Evolutionary conservation across 1,140 invertebrate genomes (phyloP), one percentile per base, ranked within the genome.

Genomic region (Bombus confusus): DNA sequence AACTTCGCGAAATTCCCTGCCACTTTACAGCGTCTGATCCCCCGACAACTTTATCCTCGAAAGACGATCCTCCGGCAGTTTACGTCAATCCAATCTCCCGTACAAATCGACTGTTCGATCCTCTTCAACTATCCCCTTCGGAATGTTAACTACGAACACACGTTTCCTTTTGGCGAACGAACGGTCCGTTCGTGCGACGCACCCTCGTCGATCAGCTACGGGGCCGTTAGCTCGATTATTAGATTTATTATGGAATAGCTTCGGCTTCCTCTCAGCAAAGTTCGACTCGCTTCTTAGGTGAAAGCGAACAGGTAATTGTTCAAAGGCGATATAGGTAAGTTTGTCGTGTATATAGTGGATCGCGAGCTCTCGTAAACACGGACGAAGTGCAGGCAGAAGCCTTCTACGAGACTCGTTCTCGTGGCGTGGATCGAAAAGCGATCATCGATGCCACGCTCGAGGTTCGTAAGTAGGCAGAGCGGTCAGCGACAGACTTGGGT

Each of bases 291-390:
- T 77, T 47, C 71, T 64, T 71, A 22, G 84, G 90, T 91, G 88
- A 91, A 91, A 91, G 90, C 90, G 88, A 89, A 86, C 73, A 6
- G 80, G 79, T 68, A 87, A 89, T 91, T 91, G 86, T 83, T 82
- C 83, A 72, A 64, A 75, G 74, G 9, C 75, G 25, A 43, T 37
- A 62, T 39, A 13, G 68, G 47, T 13, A 10, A 22, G 8, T 64
- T 37, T 37, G n/a, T 66, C 66, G 47, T 66, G 25, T 47, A 34
- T 59, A 37, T 39, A 15, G 43, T 64, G 59, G 57, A 52, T 66
- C 66, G 13, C 9, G 12, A n/a, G 18, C 47, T 52, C 18, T 52
- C 8, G 75, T 87, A 84, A 87, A 87, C 43, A 77, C 77, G n/a
- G 3, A 37, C 3, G 69, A 72, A 31, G 3, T 25, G 18, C 8